Conservation (phyloP, 1,140 invertebrate species). For the Globodera rostochiensis region DNA sequence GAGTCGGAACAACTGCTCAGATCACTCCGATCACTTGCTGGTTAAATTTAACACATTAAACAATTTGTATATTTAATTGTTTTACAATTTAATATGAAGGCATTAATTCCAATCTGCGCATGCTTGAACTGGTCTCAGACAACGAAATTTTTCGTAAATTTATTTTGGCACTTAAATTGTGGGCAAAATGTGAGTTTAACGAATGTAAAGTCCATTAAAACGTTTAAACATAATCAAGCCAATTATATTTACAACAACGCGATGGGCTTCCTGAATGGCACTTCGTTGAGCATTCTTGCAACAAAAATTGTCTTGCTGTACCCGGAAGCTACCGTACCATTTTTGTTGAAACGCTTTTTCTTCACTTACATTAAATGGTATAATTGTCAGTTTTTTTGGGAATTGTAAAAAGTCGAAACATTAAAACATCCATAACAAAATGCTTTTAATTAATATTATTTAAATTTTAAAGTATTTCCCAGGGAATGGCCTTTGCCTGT, state of each 20-base stretch:
- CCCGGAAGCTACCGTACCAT: conserved; percentile 12
- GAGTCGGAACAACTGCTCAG: neutral
- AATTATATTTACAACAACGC: conserved; percentile 13
- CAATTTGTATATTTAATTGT: neutral
- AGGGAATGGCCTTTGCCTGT: neutral
- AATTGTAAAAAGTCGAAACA: neutral
- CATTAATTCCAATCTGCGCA: neutral
- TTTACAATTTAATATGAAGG: neutral
- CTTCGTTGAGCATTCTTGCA: conserved; percentile 2
- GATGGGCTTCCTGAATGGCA: conserved; percentile 7
- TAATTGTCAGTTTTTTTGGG: neutral
- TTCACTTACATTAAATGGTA: conserved; percentile 5
- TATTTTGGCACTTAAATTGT: neutral
- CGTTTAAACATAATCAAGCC: neutral
- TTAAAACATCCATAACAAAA: too few species aligned
- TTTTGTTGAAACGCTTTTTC: conserved; percentile 9
- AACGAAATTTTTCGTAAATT: neutral
- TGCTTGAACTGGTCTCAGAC: neutral
- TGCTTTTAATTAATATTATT: neutral
- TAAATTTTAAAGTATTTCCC: neutral
- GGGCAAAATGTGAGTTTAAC: neutral
- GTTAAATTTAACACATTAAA: neutral
- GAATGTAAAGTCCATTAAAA: neutral
- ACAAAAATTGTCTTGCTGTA: conserved; percentile 10
- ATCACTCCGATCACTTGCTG: neutral